phyloP scores from a whole-genome alignment of 2,113 vertebrate species.

The Lanius collurio region DNA sequence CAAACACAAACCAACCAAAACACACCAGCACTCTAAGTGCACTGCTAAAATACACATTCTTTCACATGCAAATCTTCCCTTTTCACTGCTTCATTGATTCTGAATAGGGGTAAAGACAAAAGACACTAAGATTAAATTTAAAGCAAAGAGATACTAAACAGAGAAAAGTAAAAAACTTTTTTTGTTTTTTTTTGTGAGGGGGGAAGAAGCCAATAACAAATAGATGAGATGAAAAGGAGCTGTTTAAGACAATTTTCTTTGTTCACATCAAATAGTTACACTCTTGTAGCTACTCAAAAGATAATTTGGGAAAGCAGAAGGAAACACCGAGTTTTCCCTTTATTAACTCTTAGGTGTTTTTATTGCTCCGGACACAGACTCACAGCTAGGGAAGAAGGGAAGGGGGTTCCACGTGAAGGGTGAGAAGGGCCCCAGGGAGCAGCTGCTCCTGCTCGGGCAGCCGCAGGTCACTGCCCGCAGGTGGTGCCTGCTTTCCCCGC shows the following conservation, averaged over 20 bases:
- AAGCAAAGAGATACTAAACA: background rate
- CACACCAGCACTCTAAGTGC: background rate
- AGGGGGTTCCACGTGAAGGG: fast-evolving
- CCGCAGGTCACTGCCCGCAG: background rate
- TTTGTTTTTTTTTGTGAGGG: fast-evolving
- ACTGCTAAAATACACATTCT: background rate
- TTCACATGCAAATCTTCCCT: background rate
- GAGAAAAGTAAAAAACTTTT: background rate
- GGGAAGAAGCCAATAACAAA: background rate
- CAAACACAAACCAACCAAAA: background rate
- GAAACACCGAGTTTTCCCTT: background rate
- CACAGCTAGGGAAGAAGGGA: background rate
- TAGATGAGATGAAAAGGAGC: background rate
- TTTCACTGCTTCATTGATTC: background rate
- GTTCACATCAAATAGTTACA: background rate
- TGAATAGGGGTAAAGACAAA: background rate
- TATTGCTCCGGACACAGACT: background rate
- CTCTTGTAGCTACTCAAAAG: fast-evolving
- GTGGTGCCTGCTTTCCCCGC: fast-evolving
- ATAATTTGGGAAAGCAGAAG: background rate
- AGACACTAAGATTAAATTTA: background rate
- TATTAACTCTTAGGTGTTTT: background rate
- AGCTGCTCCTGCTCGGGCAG: background rate
- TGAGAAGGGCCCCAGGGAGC: background rate
- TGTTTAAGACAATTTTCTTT: background rate